Base-by-base conservation (phyloP, 2,797 vertebrate species). In the Cercopithecus mitis region DNA sequence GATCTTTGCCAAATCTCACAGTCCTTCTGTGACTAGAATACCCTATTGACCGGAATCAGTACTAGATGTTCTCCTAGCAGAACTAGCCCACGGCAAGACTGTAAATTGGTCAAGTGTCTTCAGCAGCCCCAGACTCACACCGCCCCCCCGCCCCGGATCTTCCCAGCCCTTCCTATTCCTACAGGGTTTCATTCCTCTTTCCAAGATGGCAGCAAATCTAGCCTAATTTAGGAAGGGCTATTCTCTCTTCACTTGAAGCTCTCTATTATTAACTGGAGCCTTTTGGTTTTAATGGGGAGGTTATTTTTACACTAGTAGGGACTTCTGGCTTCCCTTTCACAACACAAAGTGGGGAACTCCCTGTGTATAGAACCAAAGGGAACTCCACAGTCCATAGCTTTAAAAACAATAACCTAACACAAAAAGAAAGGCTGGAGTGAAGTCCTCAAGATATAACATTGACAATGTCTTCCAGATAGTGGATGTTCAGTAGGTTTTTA, bases 1-100 rank as follows among this genome's bases (percentile, higher is more conserved):
- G 61, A 52, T 95, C 92, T 95, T 84, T 86, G 95, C 85, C 91
- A 90, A 92, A 76, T 81, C 87, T 95, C 90, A 88, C 91, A 81
- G 14, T 67, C 43, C 77, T 19, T 55, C 91, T 88, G 93, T 20
- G 88, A 88, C 84, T 72, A 93, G 79, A 97, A 94, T 88, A 77
- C 50, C 33, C 97, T 39, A 84, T 96, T 95, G 95, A 96, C 45
- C 33, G 80, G 27, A 73, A 50, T 17, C 43, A 92, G 72, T 83
- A 55, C 55, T 87, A 36, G 72, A 77, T 45, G 88, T 88, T 79
- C 58, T 85, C 76, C 22, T 39, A 27, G 73, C 96, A 67, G 88
- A 88, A 81, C 6, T 79, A 41, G 92, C 94, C 82, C 43, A 85
- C 73, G 88, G 93, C 57, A 0, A 92, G 41, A 25, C 0, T 93